Evolutionary conservation across 2,797 vertebrate species (phyloP), one percentile per base, ranked within the genome.

Genomic region (Melanotaenia parkinsoni): DNA sequence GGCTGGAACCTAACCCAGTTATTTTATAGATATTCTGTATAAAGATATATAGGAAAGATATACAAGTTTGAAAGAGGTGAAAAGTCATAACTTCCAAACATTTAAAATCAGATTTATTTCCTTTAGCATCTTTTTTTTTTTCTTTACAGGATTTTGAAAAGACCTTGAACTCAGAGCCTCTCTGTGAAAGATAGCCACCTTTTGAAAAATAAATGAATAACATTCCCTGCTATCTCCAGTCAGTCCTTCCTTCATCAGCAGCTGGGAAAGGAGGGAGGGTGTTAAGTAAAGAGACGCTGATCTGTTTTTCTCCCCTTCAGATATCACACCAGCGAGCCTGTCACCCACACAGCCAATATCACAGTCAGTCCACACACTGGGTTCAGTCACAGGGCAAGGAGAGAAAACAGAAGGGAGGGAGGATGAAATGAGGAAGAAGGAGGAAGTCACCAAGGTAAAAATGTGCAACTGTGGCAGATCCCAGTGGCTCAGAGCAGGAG

Each of bases 341-440:
- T 91, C 89, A 89, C 90, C 90, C 87, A 90, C 87, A 87, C 87
- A 88, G 79, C 84, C 89, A 90, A 92, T 89, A 90, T 88, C 89
- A 90, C 84, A 91, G 89, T 86, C 84, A 76, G 83, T 85, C 85
- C 89, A 81, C 85, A 89, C 66, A 68, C 65, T 18, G 80, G 85
- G 90, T 92, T 93, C 91, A 93, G 84, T 76, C 84, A 58, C 85
- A 78, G 91, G 92, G 80, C 83, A 88, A 61, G 20, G 63, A 79
- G 74, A 68, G 69, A 63, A 65, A 58, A 58, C 50, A 38, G 68
- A n/a, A 63, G 74, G 74, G 73, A 77, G 77, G 65, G 72, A 80
- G 73, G 78, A 66, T 18, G 68, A 67, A 65, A 67, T 65, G 71
- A 76, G 24, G 53, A 69, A 28, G 77, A 58, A 63, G 66, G 51